Evolutionary conservation across 2,113 vertebrate genomes (phyloP), one percentile per base, ranked within the genome.

Genomic region (Leucoraja erinaceus): DNA sequence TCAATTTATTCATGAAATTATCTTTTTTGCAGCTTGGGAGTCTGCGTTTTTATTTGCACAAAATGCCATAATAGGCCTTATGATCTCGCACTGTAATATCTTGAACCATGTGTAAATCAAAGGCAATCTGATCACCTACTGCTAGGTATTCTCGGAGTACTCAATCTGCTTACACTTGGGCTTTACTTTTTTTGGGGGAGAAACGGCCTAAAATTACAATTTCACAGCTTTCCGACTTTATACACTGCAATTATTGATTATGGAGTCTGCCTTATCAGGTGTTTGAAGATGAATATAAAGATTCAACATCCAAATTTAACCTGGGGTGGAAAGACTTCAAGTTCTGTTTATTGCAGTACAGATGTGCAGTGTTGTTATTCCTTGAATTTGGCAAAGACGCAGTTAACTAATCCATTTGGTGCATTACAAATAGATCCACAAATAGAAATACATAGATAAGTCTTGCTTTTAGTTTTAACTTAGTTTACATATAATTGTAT

Each of bases 1-100:
- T 72, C 31, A 16, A 72, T 25, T 25, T 70, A 5, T 54, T 63
- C 31, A 72, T 91, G 38, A 91, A 72, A 72, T 54, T 38, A 90
- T 90, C 28, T 47, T 47, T 47, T 54, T 68, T 9, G 18, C 90
- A 72, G 20, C 38, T 11, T 31, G 22, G 68, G 31, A 68, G 38
- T 10, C 14, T 91, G 90, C 31, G 18, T 70, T 38, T 47, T 91
- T 6, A 54, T 91, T 91, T 91, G 90, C 90, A 91, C 90, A 38
- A 91, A 88, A 88, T 84, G 63, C 66, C 88, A 72, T 91, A 38
- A 72, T 33, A 22, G 25, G 88, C 88, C 90, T 91, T 72, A 25
- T 91, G 59, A 88, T 63, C 28, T 63, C 63, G 83, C 83, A 88
- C 59, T n/a, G 59, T 88, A 63, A 74, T 25, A 54, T 3, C 63